Evolutionary conservation across 1,140 invertebrate genomes (phyloP), one percentile per base, ranked within the genome.

Genomic region (Cotesia vestalis): DNA sequence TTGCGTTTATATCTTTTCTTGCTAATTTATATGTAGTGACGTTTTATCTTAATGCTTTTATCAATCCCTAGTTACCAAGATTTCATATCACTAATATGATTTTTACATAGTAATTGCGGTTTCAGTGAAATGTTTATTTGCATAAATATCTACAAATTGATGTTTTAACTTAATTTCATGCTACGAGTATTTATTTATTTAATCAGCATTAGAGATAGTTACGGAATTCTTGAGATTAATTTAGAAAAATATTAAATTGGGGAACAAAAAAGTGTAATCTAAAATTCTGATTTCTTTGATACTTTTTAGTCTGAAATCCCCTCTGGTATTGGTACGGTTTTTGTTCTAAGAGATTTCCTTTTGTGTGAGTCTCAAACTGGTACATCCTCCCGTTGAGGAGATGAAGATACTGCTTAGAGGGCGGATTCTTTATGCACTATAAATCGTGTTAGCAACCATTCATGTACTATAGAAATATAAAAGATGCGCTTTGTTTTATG

Each of bases 401-500:
- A 63, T 63, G 34, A 63, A 63, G 61, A 63, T 63, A 63, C 61
- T 17, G 61, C 36, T 63, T 38, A 14, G 35, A 38, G 36, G 83
- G 83, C 81, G 81, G 78, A 79, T 73, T 82, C 69, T 72, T 66
- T 61, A 74, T 72, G 74, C 73, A 66, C 72, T 69, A 84, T 84
- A 84, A 84, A 84, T 82, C 81, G 78, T 78, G 81, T 78, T 71
- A 81, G 79, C 75, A 75, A 63, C 9, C 9, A 38, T 63, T 73
- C 76, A 81, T 77, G 79, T 82, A 81, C 79, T 82, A 81, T 80
- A 75, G 52, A 35, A 60, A 34, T 80, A 75, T 35, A 35, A 60
- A 34, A 5, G 40, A 46, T 46, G 40, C 40, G 40, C 40, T 46
- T 46, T 46, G 40, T 46, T 46, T 46, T 46, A 46, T 46, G 11